Conservation (phyloP, 2,797 vertebrate genomes). For the Miichthys miiuy region DNA sequence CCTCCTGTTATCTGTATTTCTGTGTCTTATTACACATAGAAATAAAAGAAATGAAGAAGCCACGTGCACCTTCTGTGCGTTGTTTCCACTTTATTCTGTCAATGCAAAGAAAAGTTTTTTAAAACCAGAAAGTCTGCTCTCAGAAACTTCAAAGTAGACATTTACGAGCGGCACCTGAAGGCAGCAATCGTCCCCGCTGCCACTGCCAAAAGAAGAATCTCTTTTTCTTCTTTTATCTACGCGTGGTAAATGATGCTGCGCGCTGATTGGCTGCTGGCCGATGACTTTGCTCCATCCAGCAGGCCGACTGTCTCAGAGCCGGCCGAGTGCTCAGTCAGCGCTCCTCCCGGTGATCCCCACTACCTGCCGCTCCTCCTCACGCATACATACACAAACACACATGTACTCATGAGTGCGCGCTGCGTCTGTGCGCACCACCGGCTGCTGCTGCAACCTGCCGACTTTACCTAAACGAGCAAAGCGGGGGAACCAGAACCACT, state of each 20-base stretch:
- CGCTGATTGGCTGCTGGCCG: conserved; percentile 81
- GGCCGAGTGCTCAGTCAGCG: conserved; percentile 69
- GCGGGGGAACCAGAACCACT: conserved; percentile 17
- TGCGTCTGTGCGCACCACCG: conserved; percentile 43
- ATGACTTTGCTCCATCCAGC: conserved; percentile 70
- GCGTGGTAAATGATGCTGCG: conserved; percentile 69
- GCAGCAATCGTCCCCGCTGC: neutral
- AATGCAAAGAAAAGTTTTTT: neutral
- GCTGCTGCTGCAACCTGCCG: conserved; percentile 66
- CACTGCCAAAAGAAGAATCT: conserved; percentile 48
- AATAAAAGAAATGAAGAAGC: neutral
- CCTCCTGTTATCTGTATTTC: neutral
- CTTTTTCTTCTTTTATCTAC: conserved; percentile 56
- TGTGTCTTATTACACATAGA: neutral
- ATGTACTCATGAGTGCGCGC: conserved; percentile 52
- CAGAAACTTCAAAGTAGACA: neutral
- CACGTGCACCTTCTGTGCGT: neutral
- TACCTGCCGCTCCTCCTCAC: conserved; percentile 26
- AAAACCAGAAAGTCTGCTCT: neutral
- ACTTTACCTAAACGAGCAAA: conserved; percentile 68
- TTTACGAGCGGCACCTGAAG: conserved; percentile 51
- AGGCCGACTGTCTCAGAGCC: conserved; percentile 51
- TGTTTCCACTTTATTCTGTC: neutral
- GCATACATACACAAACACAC: conserved; percentile 12
- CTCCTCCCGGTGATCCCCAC: conserved; percentile 57